Percentiles rank a stretch among this genome's conserved stretches.
phyloP scores from a whole-genome alignment of 2,113 vertebrate genomes.

The Naja naja region DNA sequence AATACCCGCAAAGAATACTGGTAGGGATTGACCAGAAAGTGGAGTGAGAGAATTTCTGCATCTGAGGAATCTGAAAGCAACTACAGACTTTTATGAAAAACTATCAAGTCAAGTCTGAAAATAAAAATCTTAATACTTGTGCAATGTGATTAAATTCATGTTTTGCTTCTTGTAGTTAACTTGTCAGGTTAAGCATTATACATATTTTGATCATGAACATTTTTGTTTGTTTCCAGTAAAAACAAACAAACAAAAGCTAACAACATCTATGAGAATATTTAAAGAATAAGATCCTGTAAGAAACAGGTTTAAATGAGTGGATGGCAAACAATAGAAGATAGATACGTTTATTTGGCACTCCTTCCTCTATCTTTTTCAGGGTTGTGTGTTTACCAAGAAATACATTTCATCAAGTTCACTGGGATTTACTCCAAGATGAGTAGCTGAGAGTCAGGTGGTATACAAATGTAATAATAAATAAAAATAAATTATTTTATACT shows the following conservation, averaged over 20 bases:
- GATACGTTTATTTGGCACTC: background rate
- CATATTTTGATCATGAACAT: background rate
- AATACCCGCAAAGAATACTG: background rate
- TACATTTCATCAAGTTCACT: background rate
- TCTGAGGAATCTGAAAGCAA: background rate
- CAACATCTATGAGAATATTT: background rate
- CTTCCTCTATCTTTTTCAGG: background rate
- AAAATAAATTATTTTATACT: background rate
- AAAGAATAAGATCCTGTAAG: background rate
- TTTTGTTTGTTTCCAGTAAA: background rate
- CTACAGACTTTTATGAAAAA: too few species aligned
- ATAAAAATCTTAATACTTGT: too few species aligned
- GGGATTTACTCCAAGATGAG: background rate
- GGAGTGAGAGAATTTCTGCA: background rate
- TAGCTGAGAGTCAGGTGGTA: background rate
- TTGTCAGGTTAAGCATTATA: slow-evolving; percentile 12
- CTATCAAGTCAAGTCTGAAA: too few species aligned
- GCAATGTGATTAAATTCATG: background rate
- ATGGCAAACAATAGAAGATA: background rate
- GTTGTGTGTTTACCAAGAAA: background rate
- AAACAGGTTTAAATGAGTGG: background rate
- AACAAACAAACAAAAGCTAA: background rate
- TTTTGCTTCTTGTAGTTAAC: slow-evolving; percentile 1
- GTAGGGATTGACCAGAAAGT: background rate
- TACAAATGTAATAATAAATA: background rate